These are phyloP conservation scores for Peromyscus melanophrys DNA, from an alignment of 2,797 vertebrate species.

Conservation along the genomic window DNA sequence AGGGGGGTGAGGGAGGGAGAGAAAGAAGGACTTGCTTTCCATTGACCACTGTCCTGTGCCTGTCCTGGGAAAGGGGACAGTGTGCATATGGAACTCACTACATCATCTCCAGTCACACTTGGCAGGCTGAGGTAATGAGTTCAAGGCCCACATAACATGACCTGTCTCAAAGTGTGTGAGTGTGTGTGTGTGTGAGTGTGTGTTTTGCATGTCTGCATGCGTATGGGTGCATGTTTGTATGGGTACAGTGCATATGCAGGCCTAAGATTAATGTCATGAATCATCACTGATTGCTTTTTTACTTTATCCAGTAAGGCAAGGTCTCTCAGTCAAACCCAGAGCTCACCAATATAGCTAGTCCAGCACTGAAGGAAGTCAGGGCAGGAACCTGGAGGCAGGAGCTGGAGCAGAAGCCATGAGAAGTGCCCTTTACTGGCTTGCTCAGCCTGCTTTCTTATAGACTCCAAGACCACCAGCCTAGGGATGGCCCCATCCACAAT, in stretches of 20 bases:
- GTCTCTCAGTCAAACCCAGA: not conserved
- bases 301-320: too few species aligned
- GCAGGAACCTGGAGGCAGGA: not conserved
- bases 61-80: not conserved
- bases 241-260: not conserved
- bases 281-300: too few species aligned
- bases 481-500: not conserved
- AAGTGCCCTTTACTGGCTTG: not conserved
- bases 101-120: not conserved
- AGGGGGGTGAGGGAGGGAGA: too few species aligned
- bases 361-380: not conserved
- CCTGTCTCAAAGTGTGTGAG: not conserved
- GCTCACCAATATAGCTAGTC: not conserved
- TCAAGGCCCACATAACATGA: too few species aligned
- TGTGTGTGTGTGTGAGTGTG: not conserved
- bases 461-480: not conserved
- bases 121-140: not conserved
- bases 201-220: not conserved
- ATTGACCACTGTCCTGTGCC: not conserved
- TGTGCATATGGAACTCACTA: not conserved
- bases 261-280: not conserved
- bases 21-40: not conserved
- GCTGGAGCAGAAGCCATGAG: not conserved
- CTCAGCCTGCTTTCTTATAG: not conserved
- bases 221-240: not conserved